Evolutionary conservation across 2,888 invertebrate species (phyloP), one percentile per base, ranked within the genome.

Genomic region (Lasioglossum morio): DNA sequence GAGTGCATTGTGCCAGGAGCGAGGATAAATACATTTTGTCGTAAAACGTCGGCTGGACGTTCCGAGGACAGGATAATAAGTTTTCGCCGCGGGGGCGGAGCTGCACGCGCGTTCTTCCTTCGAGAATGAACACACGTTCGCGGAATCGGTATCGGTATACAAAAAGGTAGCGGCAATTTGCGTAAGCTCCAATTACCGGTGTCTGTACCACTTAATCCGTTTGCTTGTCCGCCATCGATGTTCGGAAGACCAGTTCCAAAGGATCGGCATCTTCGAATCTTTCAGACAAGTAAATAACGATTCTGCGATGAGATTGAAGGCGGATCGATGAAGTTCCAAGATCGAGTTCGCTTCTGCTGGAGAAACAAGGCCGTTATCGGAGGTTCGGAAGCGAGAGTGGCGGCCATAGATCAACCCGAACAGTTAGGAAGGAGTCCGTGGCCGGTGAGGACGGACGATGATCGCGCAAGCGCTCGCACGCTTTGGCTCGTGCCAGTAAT

Each of bases 401-500:
- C 53, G 8, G 48, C 16, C 16, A 53, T 69, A 43, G 70, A 53
- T 57, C 40, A 37, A 63, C 12, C 34, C 37, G 70, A 53, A 77
- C 77, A 63, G 85, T 85, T 87, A 82, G 84, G 75, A 88, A 88
- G 73, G 87, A 88, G 86, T 86, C 84, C 81, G 82, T 86, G 79
- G 84, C 60, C 82, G 79, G 78, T 82, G 34, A 72, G 76, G 84
- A 53, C 37, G 46, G 77, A 46, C 86, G 80, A 27, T 48, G 77
- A 77, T 77, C 70, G 77, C 85, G 84, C 66, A 30, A 23, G 80
- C 48, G 69, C 80, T 53, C 72, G 87, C 89, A 89, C 90, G 91
- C 89, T 92, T 93, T 92, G 93, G 91, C 87, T 89, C 94, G 94
- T 94, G 89, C 87, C 90, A 73, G 85, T 85, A 86, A 86, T 83